These are phyloP conservation scores for Argyrosomus regius DNA, from an alignment of 2,797 vertebrate species.

Conservation along the genomic window DNA sequence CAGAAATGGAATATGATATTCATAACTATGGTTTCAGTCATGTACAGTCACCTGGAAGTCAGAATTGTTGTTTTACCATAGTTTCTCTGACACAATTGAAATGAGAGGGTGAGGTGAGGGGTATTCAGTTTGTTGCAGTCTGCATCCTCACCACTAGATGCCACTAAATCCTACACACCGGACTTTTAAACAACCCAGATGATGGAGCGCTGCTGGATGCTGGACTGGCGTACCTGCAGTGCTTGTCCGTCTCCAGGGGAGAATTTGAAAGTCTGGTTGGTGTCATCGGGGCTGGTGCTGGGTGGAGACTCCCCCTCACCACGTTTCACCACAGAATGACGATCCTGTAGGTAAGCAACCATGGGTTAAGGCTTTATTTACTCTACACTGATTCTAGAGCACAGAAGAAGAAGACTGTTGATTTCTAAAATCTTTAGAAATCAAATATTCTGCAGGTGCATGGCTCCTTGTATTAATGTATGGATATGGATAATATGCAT, in stretches of 20 bases:
- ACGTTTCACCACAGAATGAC: conserved; percentile 87
- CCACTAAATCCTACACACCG: too few species aligned
- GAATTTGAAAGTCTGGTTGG: conserved; percentile 87
- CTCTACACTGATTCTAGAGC: background rate
- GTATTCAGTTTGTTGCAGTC: too few species aligned
- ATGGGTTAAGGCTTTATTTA: background rate
- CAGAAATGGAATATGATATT: too few species aligned
- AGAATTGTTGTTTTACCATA: too few species aligned
- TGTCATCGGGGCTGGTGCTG: conserved; percentile 88
- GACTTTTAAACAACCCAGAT: too few species aligned
- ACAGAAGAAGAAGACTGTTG: background rate
- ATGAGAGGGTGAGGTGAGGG: too few species aligned
- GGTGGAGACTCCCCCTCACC: conserved; percentile 88
- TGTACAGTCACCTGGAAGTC: too few species aligned
- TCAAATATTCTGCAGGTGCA: conserved; percentile 29
- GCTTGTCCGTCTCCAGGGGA: conserved; percentile 88
- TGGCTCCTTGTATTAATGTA: background rate
- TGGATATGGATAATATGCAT: background rate
- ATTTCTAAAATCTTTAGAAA: background rate
- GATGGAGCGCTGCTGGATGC: background rate
- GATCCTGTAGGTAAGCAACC: conserved; percentile 81
- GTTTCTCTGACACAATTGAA: too few species aligned
- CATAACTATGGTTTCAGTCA: too few species aligned
- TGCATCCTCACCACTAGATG: too few species aligned
- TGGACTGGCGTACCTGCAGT: conserved; percentile 83